Base-by-base conservation (phyloP, 2,113 vertebrate genomes). In the Gyps fulvus region DNA sequence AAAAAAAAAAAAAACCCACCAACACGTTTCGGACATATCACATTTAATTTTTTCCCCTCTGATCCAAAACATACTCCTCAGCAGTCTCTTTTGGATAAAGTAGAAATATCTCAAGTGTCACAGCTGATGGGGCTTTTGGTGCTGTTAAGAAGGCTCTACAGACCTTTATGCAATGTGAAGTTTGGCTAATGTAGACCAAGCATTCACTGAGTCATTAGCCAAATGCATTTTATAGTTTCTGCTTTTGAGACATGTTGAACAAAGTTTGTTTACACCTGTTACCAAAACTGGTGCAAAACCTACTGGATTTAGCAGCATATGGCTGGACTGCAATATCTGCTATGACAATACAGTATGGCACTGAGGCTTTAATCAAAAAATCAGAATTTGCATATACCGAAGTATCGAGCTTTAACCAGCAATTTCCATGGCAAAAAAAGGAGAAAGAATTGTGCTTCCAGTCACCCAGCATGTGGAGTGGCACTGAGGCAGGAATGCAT, bases 401-500 rank as follows among this genome's bases (percentile, higher is more conserved):
- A 95, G 54, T 72, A 79, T 0, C 54, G 78, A 82, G 88, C 83
- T 89, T 91, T 59, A 84, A 63, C 25, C 73, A 89, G 34, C 19
- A 47, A 92, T 79, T 85, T 80, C 87, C 86, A 91, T 38, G n/a
- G 42, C 8, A 78, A 38, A 79, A 70, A 47, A 89, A 71, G 21
- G 18, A 91, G 65, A 61, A 86, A 86, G 57, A 91, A 90, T 29
- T 70, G 32, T 83, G 63, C 72, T 89, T 72, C 43, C 67, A 89
- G 85, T 88, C 82, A 90, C 87, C 62, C 87, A 11, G 76, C 10
- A 0, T 20, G 10, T 73, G 67, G 70, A 91, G 42, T 7, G 4
- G 65, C 82, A 90, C 63, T n/a, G 89, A 95, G 79, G 82, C 92
- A 97, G 78, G 95, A 97, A 96, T 83, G 95, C 89, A 93, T 92